A percentile compares a stretch with the other conserved stretches of the same genome.
Evolutionary conservation across 2,797 vertebrate species (phyloP).

Genomic region (Garrulus glandarius): DNA sequence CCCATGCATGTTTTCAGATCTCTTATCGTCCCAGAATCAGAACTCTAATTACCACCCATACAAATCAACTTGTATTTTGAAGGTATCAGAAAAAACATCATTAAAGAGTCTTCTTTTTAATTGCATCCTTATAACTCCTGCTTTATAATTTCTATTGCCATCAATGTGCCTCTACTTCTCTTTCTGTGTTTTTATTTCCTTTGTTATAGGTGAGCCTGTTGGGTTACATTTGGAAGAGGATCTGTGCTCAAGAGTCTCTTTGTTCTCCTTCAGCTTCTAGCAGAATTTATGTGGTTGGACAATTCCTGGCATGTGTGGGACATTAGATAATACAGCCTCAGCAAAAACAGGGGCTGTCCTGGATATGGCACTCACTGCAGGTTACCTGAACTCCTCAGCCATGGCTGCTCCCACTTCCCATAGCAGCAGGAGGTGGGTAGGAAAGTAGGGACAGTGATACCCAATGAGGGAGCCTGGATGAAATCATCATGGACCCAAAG

Average conservation of each 20-base stretch:
- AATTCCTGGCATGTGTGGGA: neutral
- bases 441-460: neutral
- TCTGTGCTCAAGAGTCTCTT: neutral
- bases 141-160: neutral
- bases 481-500: neutral
- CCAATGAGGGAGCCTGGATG: rapidly evolving
- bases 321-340: neutral
- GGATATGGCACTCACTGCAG: neutral
- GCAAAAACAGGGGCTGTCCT: neutral
- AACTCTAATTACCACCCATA: conserved; percentile 35
- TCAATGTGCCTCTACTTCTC: neutral
- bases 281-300: neutral
- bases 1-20: neutral
- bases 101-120: conserved; percentile 17
- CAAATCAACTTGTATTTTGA: conserved; percentile 28
- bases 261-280: neutral
- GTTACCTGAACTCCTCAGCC: neutral
- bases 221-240: neutral
- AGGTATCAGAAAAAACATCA: conserved; percentile 22
- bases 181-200: neutral
- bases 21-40: neutral
- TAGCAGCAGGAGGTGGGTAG: rapidly evolving
- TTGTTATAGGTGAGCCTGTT: neutral
- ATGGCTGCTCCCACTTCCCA: neutral
- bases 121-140: neutral